Conservation (phyloP, 2,113 vertebrate species). For the Dolichallabes microphthalmus region DNA sequence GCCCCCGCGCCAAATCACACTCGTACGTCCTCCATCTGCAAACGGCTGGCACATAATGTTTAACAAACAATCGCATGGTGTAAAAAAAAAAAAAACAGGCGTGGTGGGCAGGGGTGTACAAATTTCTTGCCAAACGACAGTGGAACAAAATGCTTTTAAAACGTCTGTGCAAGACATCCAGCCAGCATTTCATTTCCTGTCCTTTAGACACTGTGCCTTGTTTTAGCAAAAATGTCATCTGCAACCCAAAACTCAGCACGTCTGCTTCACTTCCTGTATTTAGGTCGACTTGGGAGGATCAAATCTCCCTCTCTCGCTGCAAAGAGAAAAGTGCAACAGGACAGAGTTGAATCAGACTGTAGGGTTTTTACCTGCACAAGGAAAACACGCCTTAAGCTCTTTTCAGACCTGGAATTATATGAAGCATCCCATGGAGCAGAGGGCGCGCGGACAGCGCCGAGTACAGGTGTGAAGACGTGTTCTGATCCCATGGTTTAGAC, state of each 20-base stretch:
- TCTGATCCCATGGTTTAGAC: too few relatives aligned
- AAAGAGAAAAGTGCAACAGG: neutral
- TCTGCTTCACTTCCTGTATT: constrained; percentile 12
- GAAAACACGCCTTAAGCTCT: neutral
- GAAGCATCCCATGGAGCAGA: neutral
- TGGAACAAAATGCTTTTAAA: neutral
- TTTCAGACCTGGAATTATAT: neutral
- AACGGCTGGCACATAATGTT: neutral
- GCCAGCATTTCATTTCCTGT: neutral
- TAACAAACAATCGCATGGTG: neutral
- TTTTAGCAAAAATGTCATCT: neutral
- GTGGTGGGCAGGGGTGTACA: too few relatives aligned
- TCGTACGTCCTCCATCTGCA: neutral
- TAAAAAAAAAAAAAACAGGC: too few relatives aligned
- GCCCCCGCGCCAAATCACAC: too few relatives aligned
- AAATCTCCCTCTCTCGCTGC: neutral
- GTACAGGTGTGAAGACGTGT: neutral
- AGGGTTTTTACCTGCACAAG: neutral
- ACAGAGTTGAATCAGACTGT: neutral
- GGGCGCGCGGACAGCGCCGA: neutral
- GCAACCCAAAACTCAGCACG: neutral
- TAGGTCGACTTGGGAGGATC: neutral
- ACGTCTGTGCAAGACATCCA: neutral
- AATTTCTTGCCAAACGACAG: too few relatives aligned
- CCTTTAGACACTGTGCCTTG: neutral